Evolutionary conservation across 2,113 vertebrate species (phyloP), one percentile per base, ranked within the genome.

Genomic region (Numenius arquata): DNA sequence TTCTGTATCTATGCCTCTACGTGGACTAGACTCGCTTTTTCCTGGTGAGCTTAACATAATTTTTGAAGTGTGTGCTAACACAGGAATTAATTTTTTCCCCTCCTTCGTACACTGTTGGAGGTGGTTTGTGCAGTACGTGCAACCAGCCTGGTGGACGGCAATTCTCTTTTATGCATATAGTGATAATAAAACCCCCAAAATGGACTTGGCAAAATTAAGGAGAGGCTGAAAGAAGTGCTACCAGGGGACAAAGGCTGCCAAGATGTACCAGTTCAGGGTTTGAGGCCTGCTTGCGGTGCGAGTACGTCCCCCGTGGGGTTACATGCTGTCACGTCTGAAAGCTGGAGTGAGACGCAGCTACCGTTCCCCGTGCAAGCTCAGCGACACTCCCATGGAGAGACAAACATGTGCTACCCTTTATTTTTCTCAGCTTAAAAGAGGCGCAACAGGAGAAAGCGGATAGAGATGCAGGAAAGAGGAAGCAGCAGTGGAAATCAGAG

Each of bases 201-300:
- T 47, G 23, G 30, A 58, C 62, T 62, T 38, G 21, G 48, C 41
- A 32, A 58, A 63, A 32, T 9, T 21, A 29, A 63, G 78, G 61
- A 50, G 53, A 41, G 26, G 4, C 11, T 36, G 40, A 22, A 78
- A 52, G 27, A 32, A 29, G 25, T 16, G 4, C 18, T 6, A 6
- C 32, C 29, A 34, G 38, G 40, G 25, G 36, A 36, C 41, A 20
- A 10, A 5, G 48, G 19, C 19, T 5, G 19, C 10, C 1, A 19
- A 47, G 68, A 23, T 19, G 22, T 3, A 47, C 40, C 27, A 9
- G 40, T 11, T 55, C 22, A 29, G 63, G 63, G 70, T 10, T 40
- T 48, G 70, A 17, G 25, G 56, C 21, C 6, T 1, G 0, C 9
- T 85, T n/a, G 21, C 62, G 12, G 3, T 5, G 27, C 20, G 41